Conservation (phyloP, 1,140 invertebrate genomes). For the Araneus ventricosus region DNA sequence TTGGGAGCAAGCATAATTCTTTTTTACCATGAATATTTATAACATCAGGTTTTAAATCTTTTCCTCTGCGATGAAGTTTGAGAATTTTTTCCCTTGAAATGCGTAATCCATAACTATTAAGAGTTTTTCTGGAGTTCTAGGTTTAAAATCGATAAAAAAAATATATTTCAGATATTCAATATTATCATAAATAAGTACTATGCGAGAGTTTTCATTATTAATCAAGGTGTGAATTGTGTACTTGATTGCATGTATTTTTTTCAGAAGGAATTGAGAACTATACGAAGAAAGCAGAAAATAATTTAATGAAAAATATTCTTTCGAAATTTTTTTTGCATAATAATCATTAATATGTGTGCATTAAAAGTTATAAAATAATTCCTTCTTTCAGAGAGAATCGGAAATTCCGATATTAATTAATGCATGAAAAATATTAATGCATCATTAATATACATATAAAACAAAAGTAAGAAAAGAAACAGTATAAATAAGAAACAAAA, state of each 20-base stretch:
- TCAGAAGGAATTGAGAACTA: background rate
- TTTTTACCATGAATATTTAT: constrained; percentile 10
- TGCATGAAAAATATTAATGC: too few species aligned
- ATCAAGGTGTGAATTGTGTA: background rate
- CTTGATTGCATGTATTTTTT: too few species aligned
- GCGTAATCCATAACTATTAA: background rate
- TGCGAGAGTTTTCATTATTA: background rate
- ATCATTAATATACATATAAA: too few species aligned
- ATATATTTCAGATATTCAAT: background rate
- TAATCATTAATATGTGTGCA: too few species aligned
- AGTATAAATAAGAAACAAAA: too few species aligned
- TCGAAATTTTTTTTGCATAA: background rate
- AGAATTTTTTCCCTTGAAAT: background rate
- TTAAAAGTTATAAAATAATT: too few species aligned
- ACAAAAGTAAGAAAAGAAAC: too few species aligned
- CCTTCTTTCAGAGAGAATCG: too few species aligned
- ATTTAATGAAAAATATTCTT: background rate
- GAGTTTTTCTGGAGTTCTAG: background rate
- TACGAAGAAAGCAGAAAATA: background rate
- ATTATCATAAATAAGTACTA: background rate
- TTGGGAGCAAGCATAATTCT: background rate
- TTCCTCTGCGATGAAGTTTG: background rate
- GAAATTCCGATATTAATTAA: too few species aligned
- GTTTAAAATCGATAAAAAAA: background rate
- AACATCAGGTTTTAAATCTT: constrained; percentile 21